Percentiles rank a stretch among this genome's conserved stretches.
phyloP scores from a whole-genome alignment of 2,113 vertebrate genomes.

The Boleophthalmus pectinirostris region DNA sequence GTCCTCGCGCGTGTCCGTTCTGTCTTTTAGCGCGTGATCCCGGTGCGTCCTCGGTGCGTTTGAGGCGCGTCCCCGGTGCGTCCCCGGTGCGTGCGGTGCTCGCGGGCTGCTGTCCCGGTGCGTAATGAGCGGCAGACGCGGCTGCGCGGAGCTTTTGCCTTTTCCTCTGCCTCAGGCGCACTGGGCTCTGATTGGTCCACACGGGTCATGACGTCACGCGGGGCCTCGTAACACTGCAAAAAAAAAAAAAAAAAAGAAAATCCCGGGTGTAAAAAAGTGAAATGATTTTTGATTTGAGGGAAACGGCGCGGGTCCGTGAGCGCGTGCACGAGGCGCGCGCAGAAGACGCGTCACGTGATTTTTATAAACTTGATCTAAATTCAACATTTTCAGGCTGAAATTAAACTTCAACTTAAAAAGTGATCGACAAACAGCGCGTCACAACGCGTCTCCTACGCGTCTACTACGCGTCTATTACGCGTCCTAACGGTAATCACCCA shows the following conservation, averaged over 20 bases:
- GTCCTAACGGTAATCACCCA: background rate
- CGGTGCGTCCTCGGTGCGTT: background rate
- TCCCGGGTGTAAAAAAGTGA: no score
- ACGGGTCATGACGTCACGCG: background rate
- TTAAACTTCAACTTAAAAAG: no score
- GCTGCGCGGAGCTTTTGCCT: background rate
- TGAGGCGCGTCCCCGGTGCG: no score
- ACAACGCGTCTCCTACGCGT: background rate
- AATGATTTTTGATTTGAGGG: no score
- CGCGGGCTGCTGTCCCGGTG: background rate
- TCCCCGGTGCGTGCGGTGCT: background rate
- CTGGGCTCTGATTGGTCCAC: slow-evolving; percentile 7
- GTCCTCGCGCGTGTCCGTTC: background rate
- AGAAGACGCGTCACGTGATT: no score
- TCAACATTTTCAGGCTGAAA: no score
- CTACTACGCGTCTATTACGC: background rate
- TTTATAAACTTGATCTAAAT: no score
- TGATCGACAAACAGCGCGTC: no score
- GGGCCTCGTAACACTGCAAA: background rate
- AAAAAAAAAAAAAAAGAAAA: no score
- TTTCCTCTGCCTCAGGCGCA: background rate
- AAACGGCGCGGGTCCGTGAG: no score
- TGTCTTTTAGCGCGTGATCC: background rate
- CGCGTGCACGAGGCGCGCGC: no score
- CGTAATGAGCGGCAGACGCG: background rate